Percentiles rank a stretch among this genome's conserved stretches.
Conservation (phyloP, 2,113 vertebrate genomes). For the Tragelaphus buxtoni region DNA sequence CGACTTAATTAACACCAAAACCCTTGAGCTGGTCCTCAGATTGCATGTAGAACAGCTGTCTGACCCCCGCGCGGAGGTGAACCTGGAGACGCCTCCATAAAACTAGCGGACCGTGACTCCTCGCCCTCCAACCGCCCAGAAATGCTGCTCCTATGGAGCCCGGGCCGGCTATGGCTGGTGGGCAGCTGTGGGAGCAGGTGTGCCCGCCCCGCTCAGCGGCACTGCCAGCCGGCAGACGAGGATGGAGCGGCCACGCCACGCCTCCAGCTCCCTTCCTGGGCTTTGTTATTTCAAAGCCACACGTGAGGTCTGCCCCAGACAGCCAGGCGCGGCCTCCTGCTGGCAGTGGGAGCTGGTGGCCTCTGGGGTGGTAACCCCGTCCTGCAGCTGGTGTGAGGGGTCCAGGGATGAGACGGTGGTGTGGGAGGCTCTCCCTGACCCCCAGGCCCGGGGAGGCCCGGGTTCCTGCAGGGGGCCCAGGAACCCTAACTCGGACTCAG, state of each 20-base stretch:
- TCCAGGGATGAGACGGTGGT: rapidly evolving
- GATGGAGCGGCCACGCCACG: slow-evolving; percentile 57
- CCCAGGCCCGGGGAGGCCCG: rapidly evolving
- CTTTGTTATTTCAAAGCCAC: slow-evolving; percentile 61
- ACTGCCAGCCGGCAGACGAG: slow-evolving; percentile 66
- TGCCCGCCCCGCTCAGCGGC: slow-evolving; percentile 44
- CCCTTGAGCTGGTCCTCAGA: slow-evolving; percentile 66
- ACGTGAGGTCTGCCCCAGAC: not conserved
- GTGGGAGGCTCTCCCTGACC: too few relatives aligned
- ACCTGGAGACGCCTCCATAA: slow-evolving; percentile 74
- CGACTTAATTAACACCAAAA: slow-evolving; percentile 72
- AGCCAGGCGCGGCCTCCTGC: rapidly evolving
- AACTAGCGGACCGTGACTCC: slow-evolving; percentile 78
- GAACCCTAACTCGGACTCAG: rapidly evolving
- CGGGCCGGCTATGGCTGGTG: rapidly evolving
- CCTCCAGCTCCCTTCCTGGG: slow-evolving; percentile 9
- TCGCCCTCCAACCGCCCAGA: slow-evolving; percentile 70
- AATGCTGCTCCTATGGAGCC: slow-evolving; percentile 51
- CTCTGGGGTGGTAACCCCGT: not conserved
- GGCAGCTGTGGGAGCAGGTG: slow-evolving; percentile 80
- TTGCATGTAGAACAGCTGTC: slow-evolving; percentile 75
- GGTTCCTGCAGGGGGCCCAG: rapidly evolving
- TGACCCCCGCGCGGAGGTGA: slow-evolving; percentile 66
- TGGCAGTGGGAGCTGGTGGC: rapidly evolving
- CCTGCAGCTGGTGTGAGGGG: too few relatives aligned